phyloP scores from a whole-genome alignment of 2,113 vertebrate genomes.

The Zosterops lateralis region DNA sequence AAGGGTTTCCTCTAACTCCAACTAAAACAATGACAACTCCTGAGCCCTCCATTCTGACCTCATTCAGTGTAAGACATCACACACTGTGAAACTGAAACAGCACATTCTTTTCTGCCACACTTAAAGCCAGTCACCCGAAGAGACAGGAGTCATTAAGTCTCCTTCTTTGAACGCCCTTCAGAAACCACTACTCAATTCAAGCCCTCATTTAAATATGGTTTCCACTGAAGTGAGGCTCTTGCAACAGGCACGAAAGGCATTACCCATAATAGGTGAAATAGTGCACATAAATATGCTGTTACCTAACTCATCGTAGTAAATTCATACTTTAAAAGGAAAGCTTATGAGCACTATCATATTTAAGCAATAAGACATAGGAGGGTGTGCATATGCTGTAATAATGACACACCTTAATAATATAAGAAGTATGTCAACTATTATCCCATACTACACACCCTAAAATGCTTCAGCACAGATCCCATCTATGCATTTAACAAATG shows the following conservation, averaged over 20 bases:
- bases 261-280: conserved; percentile 45
- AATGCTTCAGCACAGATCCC: conserved; percentile 27
- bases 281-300: conserved; percentile 12
- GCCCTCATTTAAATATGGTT: neutral
- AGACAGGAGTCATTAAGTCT: neutral
- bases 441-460: conserved; percentile 33
- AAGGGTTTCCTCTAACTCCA: neutral
- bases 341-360: conserved; percentile 26
- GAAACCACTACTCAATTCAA: neutral
- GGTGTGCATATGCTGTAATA: conserved; percentile 59
- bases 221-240: neutral
- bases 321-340: conserved; percentile 58
- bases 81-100: neutral
- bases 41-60: neutral
- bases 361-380: conserved; percentile 28
- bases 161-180: neutral
- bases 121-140: neutral
- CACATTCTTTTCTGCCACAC: neutral
- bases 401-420: conserved; percentile 52
- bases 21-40: neutral
- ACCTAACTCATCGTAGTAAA: neutral
- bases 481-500: conserved; percentile 12
- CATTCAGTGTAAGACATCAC: neutral
- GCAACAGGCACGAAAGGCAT: neutral
- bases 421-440: conserved; percentile 48